Evolutionary conservation across 2,888 invertebrate species (phyloP).

Genomic region (Acanthoscelides obtectus): DNA sequence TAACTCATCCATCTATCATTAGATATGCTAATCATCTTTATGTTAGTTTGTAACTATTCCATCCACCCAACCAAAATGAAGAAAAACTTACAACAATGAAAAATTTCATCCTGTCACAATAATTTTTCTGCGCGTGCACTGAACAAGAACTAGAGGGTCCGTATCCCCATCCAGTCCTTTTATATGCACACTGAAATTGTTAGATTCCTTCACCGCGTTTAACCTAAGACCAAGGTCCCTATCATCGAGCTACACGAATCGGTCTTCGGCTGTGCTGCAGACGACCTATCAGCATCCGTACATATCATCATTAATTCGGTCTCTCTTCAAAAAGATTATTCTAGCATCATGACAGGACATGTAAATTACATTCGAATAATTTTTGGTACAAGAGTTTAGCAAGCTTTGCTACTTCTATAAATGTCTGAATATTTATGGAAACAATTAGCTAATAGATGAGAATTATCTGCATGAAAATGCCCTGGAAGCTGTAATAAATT

Average conservation of each 20-base stretch:
- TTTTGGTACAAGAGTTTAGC: too few species aligned
- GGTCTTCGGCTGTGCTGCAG: background rate
- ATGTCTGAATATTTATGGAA: too few species aligned
- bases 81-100: background rate
- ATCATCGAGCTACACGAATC: background rate
- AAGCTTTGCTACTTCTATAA: too few species aligned
- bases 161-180: background rate
- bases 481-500: too few species aligned
- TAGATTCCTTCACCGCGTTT: background rate
- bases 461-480: too few species aligned
- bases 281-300: background rate
- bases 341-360: too few species aligned
- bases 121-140: background rate
- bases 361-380: too few species aligned
- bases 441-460: too few species aligned
- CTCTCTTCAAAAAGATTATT: background rate
- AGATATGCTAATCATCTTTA: too few species aligned
- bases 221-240: background rate
- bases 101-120: background rate
- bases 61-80: background rate
- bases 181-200: background rate
- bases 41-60: too few species aligned
- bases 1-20: too few species aligned
- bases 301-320: background rate
- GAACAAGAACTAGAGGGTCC: background rate